Evolutionary conservation across 2,797 vertebrate species (phyloP).

Genomic region (Lithobates pipiens): DNA sequence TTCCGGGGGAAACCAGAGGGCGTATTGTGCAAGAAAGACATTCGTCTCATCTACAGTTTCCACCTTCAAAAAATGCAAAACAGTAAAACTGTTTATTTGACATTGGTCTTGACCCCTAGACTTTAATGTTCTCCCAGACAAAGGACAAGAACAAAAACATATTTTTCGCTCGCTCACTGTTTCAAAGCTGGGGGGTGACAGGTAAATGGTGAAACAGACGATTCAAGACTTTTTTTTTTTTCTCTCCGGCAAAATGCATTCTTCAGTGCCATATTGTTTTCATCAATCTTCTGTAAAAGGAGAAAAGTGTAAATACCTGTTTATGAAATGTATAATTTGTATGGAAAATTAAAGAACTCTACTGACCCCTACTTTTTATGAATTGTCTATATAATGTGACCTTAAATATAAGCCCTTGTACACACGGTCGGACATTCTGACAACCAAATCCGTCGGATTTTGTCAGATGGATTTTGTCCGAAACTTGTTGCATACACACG

Average conservation of each 20-base stretch:
- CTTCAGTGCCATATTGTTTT: not conserved
- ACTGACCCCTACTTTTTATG: too few species aligned
- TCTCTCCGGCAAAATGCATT: not conserved
- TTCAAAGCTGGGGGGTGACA: conserved; percentile 51
- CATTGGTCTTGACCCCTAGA: conserved; percentile 75
- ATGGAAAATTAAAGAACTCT: not conserved
- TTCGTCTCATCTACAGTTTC: conserved; percentile 80
- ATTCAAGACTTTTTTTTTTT: not conserved
- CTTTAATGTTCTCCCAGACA: conserved; percentile 73
- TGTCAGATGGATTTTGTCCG: too few species aligned
- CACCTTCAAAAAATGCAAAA: conserved; percentile 80
- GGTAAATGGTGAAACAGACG: conserved; percentile 25
- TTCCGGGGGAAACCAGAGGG: conserved; percentile 76
- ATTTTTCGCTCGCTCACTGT: conserved; percentile 68
- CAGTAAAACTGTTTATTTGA: conserved; percentile 82
- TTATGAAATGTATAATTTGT: not conserved
- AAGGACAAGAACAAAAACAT: conserved; percentile 77
- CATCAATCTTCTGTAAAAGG: conserved; percentile 29
- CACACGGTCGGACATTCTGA: too few species aligned
- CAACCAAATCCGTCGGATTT: too few species aligned
- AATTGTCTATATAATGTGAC: too few species aligned
- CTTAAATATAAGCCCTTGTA: too few species aligned
- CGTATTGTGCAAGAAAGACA: conserved; percentile 74
- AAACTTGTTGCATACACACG: too few species aligned
- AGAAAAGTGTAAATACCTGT: conserved; percentile 24